Percentiles rank a stretch among this genome's conserved stretches.
Conservation (phyloP, 2,888 invertebrate species). For the Caenorhabditis sp. region DNA sequence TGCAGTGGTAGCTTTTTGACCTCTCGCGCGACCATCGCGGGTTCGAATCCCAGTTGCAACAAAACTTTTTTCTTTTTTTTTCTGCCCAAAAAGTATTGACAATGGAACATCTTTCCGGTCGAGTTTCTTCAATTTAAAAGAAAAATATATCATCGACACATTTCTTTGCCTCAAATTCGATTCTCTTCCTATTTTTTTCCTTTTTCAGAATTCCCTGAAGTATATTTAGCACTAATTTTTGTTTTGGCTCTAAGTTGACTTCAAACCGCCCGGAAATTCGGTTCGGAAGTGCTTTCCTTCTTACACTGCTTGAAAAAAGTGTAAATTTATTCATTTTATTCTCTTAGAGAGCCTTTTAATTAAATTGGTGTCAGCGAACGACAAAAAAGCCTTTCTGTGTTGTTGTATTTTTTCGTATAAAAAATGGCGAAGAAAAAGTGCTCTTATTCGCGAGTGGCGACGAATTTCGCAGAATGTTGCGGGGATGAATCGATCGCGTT, state of each 20-base stretch:
- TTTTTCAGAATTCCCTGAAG: conserved; percentile 5
- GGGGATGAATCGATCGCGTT: background rate
- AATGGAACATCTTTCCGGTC: no score
- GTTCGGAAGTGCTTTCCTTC: background rate
- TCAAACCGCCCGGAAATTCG: background rate
- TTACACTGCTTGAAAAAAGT: no score
- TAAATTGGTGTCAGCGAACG: conserved; percentile 2
- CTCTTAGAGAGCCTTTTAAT: conserved; percentile 20
- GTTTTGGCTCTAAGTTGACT: background rate
- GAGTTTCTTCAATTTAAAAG: no score
- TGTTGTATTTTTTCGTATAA: background rate
- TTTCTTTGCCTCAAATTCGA: no score
- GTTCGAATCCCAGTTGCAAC: no score
- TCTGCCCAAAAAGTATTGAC: no score
- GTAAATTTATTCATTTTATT: background rate
- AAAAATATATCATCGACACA: no score
- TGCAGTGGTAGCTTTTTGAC: no score
- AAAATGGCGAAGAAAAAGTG: conserved; percentile 15
- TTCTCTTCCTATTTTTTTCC: background rate
- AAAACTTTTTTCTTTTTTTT: no score
- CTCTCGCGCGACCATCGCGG: no score
- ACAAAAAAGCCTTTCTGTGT: conserved; percentile 4
- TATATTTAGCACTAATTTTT: background rate
- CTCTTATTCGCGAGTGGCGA: conserved; percentile 30
- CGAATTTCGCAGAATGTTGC: background rate